These are phyloP conservation scores for Gryllus longicercus DNA, from an alignment of 2,888 invertebrate species.

Conservation along the genomic window DNA sequence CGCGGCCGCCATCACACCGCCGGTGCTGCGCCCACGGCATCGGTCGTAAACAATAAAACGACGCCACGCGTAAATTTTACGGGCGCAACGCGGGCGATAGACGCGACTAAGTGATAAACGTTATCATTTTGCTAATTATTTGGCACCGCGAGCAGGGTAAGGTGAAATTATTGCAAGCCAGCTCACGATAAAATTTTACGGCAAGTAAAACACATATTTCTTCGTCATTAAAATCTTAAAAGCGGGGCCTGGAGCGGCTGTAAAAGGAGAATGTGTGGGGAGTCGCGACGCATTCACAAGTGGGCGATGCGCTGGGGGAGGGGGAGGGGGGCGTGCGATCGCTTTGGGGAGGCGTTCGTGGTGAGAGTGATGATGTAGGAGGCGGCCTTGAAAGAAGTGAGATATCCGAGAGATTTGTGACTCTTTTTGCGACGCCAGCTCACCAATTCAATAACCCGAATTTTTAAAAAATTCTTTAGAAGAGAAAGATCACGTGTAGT, in stretches of 20 bases:
- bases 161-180: background rate
- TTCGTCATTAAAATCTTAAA: background rate
- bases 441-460: no score
- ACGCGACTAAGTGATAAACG: background rate
- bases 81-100: background rate
- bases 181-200: constrained; percentile 17
- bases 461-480: no score
- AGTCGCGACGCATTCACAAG: background rate
- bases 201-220: constrained; percentile 17
- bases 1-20: background rate
- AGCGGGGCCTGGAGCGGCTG: background rate
- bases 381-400: no score
- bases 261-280: background rate
- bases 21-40: background rate
- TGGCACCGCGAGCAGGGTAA: background rate
- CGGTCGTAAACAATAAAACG: constrained; percentile 10
- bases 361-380: no score
- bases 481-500: no score
- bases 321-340: no score
- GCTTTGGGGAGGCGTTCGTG: no score
- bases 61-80: constrained; percentile 8
- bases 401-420: no score
- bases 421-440: no score
- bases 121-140: constrained; percentile 17
- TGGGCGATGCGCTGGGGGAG: background rate